phyloP scores from a whole-genome alignment of 2,888 invertebrate species.

The Zygaena filipendulae region DNA sequence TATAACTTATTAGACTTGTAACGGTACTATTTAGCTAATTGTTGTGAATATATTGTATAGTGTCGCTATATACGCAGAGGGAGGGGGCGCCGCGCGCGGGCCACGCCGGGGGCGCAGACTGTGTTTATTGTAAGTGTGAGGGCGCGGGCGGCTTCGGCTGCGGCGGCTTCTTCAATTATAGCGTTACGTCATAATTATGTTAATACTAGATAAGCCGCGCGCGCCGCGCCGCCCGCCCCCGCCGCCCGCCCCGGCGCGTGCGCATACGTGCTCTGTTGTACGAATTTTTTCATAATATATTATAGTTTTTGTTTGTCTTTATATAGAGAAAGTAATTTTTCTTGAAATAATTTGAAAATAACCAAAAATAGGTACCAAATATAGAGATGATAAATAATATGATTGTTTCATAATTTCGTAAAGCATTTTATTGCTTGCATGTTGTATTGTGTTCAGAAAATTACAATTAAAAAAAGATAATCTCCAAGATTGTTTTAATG shows the following conservation, averaged over 20 bases:
- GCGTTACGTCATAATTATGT: constrained; percentile 26
- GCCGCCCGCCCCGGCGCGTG: constrained; percentile 25
- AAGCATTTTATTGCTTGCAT: constrained; percentile 68
- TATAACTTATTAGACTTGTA: constrained; percentile 42
- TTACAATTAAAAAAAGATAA: constrained; percentile 60
- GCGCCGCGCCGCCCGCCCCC: constrained; percentile 11
- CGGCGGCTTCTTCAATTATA: constrained; percentile 27
- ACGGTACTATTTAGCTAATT: constrained; percentile 53
- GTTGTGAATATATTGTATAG: constrained; percentile 41
- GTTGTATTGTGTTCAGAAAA: constrained; percentile 70
- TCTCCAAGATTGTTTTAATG: constrained; percentile 30
- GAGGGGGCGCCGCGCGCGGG: constrained; percentile 18
- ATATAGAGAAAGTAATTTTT: constrained; percentile 61
- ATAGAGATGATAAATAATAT: constrained; percentile 63
- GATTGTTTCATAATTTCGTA: constrained; percentile 63
- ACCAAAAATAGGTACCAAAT: constrained; percentile 70
- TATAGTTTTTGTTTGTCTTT: constrained; percentile 65
- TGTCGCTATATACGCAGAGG: constrained; percentile 19
- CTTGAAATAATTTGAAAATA: constrained; percentile 60
- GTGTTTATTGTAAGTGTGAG: not conserved
- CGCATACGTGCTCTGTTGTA: constrained; percentile 45
- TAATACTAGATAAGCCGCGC: constrained; percentile 22
- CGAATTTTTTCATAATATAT: constrained; percentile 62
- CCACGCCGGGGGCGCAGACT: constrained; percentile 17
- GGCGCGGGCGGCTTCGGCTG: constrained; percentile 8